A percentile compares a stretch with the other conserved stretches of the same genome.
These are phyloP conservation scores for Bergia sp. DNA, from an alignment of 92 coral and sea anemone genomes.

Conservation along the genomic window DNA sequence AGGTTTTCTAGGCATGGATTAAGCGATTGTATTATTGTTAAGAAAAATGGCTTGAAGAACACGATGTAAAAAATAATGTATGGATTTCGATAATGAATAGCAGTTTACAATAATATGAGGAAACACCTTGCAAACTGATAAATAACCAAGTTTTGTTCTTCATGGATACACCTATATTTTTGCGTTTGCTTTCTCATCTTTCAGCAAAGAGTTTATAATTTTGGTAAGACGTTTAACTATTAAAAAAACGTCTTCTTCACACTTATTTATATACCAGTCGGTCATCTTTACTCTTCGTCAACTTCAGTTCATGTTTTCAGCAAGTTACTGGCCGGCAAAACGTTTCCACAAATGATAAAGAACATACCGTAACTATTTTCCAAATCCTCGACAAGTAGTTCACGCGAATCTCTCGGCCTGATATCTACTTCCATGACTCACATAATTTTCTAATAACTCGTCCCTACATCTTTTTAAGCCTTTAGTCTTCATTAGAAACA, in stretches of 20 bases:
- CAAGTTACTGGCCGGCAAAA: not conserved
- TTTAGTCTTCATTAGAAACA: not conserved
- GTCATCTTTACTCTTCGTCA: not conserved
- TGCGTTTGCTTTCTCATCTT: not conserved
- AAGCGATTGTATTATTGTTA: too few species aligned
- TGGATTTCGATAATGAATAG: not conserved
- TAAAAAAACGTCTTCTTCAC: not conserved
- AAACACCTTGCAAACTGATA: not conserved
- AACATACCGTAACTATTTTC: conserved; percentile 18
- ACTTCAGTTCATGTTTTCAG: not conserved
- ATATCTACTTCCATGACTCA: not conserved
- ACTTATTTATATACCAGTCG: too few species aligned
- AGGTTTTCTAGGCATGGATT: too few species aligned
- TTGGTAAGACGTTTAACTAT: not conserved
- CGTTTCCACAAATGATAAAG: not conserved
- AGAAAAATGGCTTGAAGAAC: too few species aligned
- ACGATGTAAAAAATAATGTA: not conserved
- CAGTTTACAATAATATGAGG: not conserved
- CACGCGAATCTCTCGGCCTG: not conserved
- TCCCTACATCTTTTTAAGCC: not conserved
- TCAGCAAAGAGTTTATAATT: not conserved
- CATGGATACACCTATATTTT: too few species aligned
- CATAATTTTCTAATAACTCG: not conserved
- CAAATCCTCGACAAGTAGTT: conserved; percentile 9
- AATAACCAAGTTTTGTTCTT: not conserved